A percentile compares a stretch with the other conserved stretches of the same genome.
phyloP scores from a whole-genome alignment of 1,140 invertebrate species.

The Drosophila leontia region DNA sequence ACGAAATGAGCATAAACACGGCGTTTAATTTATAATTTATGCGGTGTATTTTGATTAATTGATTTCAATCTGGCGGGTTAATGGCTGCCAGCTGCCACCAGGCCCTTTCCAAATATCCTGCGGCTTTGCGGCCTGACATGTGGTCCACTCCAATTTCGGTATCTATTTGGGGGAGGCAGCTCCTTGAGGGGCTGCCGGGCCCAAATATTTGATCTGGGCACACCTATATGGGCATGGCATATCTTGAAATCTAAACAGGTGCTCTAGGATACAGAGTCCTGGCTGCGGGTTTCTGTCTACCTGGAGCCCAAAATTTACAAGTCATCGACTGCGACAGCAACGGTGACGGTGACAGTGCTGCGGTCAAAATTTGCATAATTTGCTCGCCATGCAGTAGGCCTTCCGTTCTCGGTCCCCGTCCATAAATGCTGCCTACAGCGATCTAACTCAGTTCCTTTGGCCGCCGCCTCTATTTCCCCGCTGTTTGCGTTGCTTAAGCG shows the following conservation, averaged over 20 bases:
- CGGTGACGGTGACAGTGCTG: slow-evolving; percentile 36
- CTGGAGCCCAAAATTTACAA: slow-evolving; percentile 71
- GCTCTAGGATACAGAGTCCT: not conserved
- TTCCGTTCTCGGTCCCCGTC: not conserved
- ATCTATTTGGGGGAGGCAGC: slow-evolving; percentile 2
- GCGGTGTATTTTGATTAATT: slow-evolving; percentile 76
- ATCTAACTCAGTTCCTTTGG: slow-evolving; percentile 31
- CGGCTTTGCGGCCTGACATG: slow-evolving; percentile 75
- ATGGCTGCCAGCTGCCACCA: slow-evolving; percentile 21
- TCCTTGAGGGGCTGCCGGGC: slow-evolving; percentile 35
- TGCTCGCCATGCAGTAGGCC: slow-evolving; percentile 72
- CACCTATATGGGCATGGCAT: slow-evolving; percentile 39
- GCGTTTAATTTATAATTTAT: slow-evolving; percentile 82
- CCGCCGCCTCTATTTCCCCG: slow-evolving; percentile 21
- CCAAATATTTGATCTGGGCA: slow-evolving; percentile 63
- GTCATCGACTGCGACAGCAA: slow-evolving; percentile 62
- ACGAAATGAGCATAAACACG: slow-evolving; percentile 45
- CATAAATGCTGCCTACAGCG: slow-evolving; percentile 66
- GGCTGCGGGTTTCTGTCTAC: not conserved
- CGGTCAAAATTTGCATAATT: slow-evolving; percentile 79
- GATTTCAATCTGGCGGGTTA: slow-evolving; percentile 68
- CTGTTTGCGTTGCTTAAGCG: slow-evolving; percentile 78
- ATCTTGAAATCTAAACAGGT: slow-evolving; percentile 71
- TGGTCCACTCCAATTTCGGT: slow-evolving; percentile 60
- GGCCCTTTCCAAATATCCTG: slow-evolving; percentile 26